Base-by-base conservation (phyloP, 2,113 vertebrate genomes). In the Dermatemys mawii region DNA sequence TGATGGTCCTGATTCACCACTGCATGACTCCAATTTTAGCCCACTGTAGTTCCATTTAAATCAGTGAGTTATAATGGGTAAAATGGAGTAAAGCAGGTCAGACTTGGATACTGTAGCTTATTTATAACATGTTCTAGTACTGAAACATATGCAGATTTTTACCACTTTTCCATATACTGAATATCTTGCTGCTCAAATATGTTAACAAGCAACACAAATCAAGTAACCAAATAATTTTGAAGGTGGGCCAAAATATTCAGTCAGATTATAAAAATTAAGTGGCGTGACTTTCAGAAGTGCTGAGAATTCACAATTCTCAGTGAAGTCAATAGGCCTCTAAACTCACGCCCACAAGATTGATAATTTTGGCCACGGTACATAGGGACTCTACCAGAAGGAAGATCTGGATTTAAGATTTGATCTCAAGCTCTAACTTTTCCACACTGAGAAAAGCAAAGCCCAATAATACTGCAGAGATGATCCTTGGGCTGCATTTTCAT, bases 191-290 rank as follows among this genome's bases (percentile, higher is more conserved):
- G 41, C 26, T 76, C 3, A 70, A 51, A 11, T 13, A 1, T 12
- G 86, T 67, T 78, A 81, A 80, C 32, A 80, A 86, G 48, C 67
- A 48, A 2, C 3, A 3, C 24, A 80, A 86, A 78, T 14, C 27
- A 75, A 91, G 48, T 38, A 67, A 88, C 9, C 48, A 81, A 91
- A 81, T 38, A 26, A 11, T 22, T 95, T 51, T 81, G 60, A 91
- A 88, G 70, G 46, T 12, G 44, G 38, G 79, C 11, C 48, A 32
- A n/a, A 63, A 12, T 75, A 48, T 11, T 78, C 10, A 75, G 86
- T 46, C 46, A 44, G 50, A 26, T 44, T 27, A 57, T 41, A 53
- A 67, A 84, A 90, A 35, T 4, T 54, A 48, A 13, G 2, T 5
- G 19, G 46, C 48, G 38, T 4, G 38, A 87, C 29, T 85, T 26